Evolutionary conservation across 2,113 vertebrate genomes (phyloP), one percentile per base, ranked within the genome.

Genomic region (Scopus umbretta): DNA sequence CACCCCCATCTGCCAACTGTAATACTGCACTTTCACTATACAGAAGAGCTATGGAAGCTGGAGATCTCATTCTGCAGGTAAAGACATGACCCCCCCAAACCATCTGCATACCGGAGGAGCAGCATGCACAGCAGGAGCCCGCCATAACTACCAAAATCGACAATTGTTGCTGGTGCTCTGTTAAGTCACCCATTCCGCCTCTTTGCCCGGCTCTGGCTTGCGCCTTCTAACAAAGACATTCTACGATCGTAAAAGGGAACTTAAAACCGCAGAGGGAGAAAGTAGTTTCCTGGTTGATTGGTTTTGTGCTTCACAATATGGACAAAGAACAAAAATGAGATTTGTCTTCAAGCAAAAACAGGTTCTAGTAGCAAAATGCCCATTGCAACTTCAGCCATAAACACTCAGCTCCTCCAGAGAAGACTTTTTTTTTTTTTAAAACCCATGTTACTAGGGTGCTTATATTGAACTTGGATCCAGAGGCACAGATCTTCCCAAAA

Each of bases 401-500:
- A 80, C 8, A 29, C 42, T 12, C 22, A 23, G 43, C 30, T 86
- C 43, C 67, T 40, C 18, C 72, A 91, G 21, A 81, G 3, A 38
- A 47, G 27, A 15, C 0, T 10, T 68, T 58, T 27, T 7, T 7
- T 7, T 17, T n/a, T 66, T 40, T 27, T 3, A 45, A 36, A 23
- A 20, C 15, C 23, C 43, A 13, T 34, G 25, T 66, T 52, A 66
- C 36, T 18, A 52, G 16, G 27, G 16, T 40, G 11, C 36, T 45
- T 30, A 18, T 7, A 50, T 6, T n/a, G 53, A 81, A 81, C 27
- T 23, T 40, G 38, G 38, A 74, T n/a, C 29, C 22, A 11, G 62
- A 78, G 18, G 36, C 1, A 2, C 32, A 34, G 27, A 38, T 26
- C n/a, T 38, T 45, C 7, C 6, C 2, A 0, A 50, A 58, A 26